phyloP scores from a whole-genome alignment of 2,888 invertebrate genomes.

The Chesias legatella region DNA sequence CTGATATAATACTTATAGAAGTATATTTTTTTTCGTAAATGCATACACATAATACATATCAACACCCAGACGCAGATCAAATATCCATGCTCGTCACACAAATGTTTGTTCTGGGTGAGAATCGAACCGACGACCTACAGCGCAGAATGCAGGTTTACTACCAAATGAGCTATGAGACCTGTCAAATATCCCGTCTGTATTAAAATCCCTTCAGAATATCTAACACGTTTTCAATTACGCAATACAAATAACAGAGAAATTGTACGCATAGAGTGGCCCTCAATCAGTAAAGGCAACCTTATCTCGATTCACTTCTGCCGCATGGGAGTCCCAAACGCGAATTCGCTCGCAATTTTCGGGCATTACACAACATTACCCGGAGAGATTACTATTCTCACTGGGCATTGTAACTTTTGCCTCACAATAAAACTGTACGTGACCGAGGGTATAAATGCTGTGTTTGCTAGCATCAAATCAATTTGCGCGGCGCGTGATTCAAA shows the following conservation, averaged over 20 bases:
- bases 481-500: conserved; percentile 58
- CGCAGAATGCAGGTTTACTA: too few relatives aligned
- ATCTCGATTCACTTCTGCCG: conserved; percentile 20
- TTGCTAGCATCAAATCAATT: conserved; percentile 66
- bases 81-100: too few relatives aligned
- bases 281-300: conserved; percentile 18
- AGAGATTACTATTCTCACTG: conserved; percentile 51
- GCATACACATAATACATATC: too few relatives aligned
- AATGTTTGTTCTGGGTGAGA: too few relatives aligned
- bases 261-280: conserved; percentile 2
- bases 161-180: too few relatives aligned
- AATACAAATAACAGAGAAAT: neutral
- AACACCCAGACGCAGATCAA: too few relatives aligned
- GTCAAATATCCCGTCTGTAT: too few relatives aligned
- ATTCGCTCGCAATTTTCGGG: conserved; percentile 45
- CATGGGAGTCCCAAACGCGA: conserved; percentile 22
- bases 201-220: too few relatives aligned
- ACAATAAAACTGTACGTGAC: conserved; percentile 71
- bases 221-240: too few relatives aligned
- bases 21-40: too few relatives aligned
- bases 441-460: conserved; percentile 58
- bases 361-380: conserved; percentile 55
- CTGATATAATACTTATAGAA: too few relatives aligned
- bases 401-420: conserved; percentile 67
- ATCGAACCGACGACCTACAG: too few relatives aligned